Conservation (phyloP, 1,140 invertebrate genomes). For the Dufourea novaeangliae region DNA sequence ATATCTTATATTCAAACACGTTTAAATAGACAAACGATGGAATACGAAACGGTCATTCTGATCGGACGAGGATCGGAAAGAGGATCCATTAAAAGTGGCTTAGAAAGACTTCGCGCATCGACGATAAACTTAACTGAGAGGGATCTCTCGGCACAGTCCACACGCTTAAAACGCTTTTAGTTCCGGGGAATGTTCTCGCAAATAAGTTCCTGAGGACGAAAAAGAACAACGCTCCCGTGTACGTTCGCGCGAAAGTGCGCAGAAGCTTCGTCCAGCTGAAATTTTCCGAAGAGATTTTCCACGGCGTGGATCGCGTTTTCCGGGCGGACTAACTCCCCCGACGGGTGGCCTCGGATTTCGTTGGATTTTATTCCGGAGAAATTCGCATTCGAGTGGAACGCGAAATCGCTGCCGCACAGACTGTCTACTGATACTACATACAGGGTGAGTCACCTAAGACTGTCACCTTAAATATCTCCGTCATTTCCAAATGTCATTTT, state of each 20-base stretch:
- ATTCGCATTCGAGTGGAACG: conserved; percentile 50
- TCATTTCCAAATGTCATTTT: too few species aligned
- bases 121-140: background rate
- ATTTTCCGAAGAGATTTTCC: conserved; percentile 59
- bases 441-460: too few species aligned
- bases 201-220: conserved; percentile 24
- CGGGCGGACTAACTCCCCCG: conserved; percentile 39
- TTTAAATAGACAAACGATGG: background rate
- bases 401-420: conserved; percentile 12
- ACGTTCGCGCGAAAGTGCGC: conserved; percentile 10
- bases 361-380: conserved; percentile 58
- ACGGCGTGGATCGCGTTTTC: conserved; percentile 58
- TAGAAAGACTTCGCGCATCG: background rate
- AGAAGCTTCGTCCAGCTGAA: conserved; percentile 35
- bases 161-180: background rate
- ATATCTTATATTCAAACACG: background rate
- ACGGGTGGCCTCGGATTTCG: conserved; percentile 52
- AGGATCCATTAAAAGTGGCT: background rate
- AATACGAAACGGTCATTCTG: background rate
- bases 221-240: background rate
- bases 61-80: background rate
- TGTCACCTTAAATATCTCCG: too few species aligned
- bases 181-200: background rate
- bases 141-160: background rate
- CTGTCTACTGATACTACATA: conserved; percentile 14